phyloP scores from a whole-genome alignment of 2,797 vertebrate genomes.

The Remorina albescens region DNA sequence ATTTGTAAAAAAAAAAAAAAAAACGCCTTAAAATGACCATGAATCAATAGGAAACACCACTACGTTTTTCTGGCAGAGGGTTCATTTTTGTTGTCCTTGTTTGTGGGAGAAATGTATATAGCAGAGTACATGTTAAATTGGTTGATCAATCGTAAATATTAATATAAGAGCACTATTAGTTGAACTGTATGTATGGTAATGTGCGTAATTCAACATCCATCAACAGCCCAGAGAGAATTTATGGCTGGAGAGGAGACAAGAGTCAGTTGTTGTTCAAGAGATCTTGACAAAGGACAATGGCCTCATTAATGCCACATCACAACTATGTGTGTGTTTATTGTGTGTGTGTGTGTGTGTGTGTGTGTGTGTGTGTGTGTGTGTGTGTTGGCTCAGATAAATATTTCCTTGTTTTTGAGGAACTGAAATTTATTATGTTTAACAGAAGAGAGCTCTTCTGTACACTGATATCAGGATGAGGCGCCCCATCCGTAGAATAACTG shows the following conservation, averaged over 20 bases:
- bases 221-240: slow-evolving; percentile 12
- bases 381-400: slow-evolving; percentile 22
- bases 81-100: background rate
- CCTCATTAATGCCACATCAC: slow-evolving; percentile 61
- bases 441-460: slow-evolving; percentile 8
- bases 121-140: background rate
- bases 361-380: slow-evolving; percentile 25
- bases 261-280: slow-evolving; percentile 59
- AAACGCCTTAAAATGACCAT: background rate
- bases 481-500: background rate
- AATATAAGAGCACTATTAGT: too few species aligned
- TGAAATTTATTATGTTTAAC: background rate
- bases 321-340: slow-evolving; percentile 29
- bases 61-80: background rate
- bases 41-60: background rate
- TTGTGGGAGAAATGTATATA: background rate
- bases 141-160: background rate
- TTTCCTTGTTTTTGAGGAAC: slow-evolving; percentile 18
- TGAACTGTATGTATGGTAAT: background rate
- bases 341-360: slow-evolving; percentile 33
- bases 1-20: background rate
- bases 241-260: slow-evolving; percentile 4
- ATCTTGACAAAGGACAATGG: slow-evolving; percentile 65
- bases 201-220: background rate
- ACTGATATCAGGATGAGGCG: slow-evolving; percentile 5